Percentiles rank a stretch among this genome's conserved stretches.
phyloP scores from a whole-genome alignment of 2,113 vertebrate species.

The Myotis davidii region DNA sequence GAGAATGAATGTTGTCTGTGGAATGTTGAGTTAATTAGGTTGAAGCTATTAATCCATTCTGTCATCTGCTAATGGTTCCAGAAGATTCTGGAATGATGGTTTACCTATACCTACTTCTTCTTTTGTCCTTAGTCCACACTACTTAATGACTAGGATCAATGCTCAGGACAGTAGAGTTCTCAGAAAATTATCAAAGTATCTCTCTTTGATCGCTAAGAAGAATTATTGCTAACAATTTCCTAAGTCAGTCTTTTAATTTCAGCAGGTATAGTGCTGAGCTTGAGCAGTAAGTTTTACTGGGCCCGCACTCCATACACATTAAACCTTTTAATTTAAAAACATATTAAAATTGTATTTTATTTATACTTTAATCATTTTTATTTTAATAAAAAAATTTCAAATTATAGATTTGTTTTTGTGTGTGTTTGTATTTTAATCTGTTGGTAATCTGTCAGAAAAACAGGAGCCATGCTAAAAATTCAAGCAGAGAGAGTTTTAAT shows the following conservation, averaged over 20 bases:
- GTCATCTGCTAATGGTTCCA: neutral
- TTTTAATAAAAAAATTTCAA: neutral
- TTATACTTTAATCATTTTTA: neutral
- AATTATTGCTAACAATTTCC: neutral
- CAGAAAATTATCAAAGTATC: neutral
- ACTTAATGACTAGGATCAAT: neutral
- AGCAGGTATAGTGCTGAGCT: slow-evolving; percentile 9
- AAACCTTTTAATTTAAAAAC: neutral
- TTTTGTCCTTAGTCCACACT: neutral
- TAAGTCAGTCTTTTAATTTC: slow-evolving; percentile 32
- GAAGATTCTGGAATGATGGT: neutral
- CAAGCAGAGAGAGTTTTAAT: neutral
- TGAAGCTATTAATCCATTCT: slow-evolving; percentile 27
- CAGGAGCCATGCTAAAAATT: neutral
- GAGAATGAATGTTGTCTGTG: neutral
- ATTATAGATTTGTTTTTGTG: neutral
- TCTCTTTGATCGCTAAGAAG: slow-evolving; percentile 47
- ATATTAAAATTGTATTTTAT: neutral
- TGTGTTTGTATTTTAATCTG: neutral
- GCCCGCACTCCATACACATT: neutral
- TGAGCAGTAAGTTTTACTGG: neutral
- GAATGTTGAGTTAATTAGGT: neutral
- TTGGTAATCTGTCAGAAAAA: neutral
- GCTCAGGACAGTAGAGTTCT: neutral
- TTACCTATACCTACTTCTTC: neutral